A percentile compares a stretch with the other conserved stretches of the same genome.
Conservation (phyloP, 2,888 invertebrate species). For the Epinotia bilunana region DNA sequence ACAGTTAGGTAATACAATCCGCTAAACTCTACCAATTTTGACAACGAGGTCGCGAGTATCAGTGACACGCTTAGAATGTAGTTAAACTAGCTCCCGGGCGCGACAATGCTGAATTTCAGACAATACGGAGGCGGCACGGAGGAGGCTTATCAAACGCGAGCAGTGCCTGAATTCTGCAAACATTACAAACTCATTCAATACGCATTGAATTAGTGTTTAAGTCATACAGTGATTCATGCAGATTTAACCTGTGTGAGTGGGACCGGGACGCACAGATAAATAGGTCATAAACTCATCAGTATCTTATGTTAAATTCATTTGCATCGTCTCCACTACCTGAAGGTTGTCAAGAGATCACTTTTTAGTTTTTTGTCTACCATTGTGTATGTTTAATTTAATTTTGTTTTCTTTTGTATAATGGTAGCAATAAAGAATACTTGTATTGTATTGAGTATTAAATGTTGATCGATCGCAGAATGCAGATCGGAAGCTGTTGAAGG, state of each 20-base stretch:
- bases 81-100: slow-evolving; percentile 45
- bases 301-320: no score
- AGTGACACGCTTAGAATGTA: slow-evolving; percentile 38
- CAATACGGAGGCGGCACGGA: slow-evolving; percentile 58
- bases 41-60: slow-evolving; percentile 40
- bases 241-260: not conserved
- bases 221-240: not conserved
- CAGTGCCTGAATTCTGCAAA: slow-evolving; percentile 49
- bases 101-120: slow-evolving; percentile 64
- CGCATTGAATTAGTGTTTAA: not conserved
- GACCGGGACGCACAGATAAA: not conserved
- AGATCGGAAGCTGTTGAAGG: slow-evolving; percentile 53
- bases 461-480: not conserved
- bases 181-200: slow-evolving; percentile 4
- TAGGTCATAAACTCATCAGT: not conserved
- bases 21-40: slow-evolving; percentile 24
- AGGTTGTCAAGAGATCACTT: no score
- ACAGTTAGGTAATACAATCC: slow-evolving; percentile 17
- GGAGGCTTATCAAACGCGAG: slow-evolving; percentile 66
- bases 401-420: no score
- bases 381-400: no score
- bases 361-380: no score
- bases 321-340: no score
- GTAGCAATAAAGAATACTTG: no score
- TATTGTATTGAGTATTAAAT: not conserved